Evolutionary conservation across 2,888 invertebrate species (phyloP).

Genomic region (Clistopyga incitator): DNA sequence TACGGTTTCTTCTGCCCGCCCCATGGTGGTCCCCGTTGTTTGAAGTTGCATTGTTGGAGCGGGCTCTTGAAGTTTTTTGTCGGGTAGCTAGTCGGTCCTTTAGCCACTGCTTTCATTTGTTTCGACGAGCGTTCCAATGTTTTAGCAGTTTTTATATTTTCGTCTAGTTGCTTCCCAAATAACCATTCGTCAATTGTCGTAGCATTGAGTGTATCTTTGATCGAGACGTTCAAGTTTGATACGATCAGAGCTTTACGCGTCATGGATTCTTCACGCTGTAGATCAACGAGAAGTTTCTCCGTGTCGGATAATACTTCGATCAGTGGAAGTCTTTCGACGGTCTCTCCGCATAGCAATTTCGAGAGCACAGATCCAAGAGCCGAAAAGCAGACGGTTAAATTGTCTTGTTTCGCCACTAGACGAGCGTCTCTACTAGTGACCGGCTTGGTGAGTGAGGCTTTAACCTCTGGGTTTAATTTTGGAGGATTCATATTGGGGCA

Average conservation of each 20-base stretch:
- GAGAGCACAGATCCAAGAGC: conserved; percentile 50
- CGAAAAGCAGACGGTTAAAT: conserved; percentile 57
- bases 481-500: conserved; percentile 56
- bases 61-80: conserved; percentile 66
- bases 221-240: conserved; percentile 39
- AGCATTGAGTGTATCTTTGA: conserved; percentile 62
- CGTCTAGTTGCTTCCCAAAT: conserved; percentile 57
- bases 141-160: conserved; percentile 55
- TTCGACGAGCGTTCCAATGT: conserved; percentile 54
- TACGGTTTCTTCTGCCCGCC: conserved; percentile 43
- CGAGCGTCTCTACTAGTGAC: conserved; percentile 59
- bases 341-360: conserved; percentile 47
- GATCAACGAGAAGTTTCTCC: conserved; percentile 56
- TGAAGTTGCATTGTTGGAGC: conserved; percentile 46
- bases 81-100: conserved; percentile 23
- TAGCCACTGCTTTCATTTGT: conserved; percentile 38
- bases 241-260: conserved; percentile 58
- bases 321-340: conserved; percentile 30
- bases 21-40: conserved; percentile 27
- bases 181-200: conserved; percentile 61
- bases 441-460: conserved; percentile 54
- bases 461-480: conserved; percentile 60
- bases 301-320: conserved; percentile 55
- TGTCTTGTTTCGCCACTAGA: conserved; percentile 60
- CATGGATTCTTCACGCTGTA: conserved; percentile 61